These are phyloP conservation scores for Acleris literana DNA, from an alignment of 2,888 invertebrate genomes.

Conservation along the genomic window DNA sequence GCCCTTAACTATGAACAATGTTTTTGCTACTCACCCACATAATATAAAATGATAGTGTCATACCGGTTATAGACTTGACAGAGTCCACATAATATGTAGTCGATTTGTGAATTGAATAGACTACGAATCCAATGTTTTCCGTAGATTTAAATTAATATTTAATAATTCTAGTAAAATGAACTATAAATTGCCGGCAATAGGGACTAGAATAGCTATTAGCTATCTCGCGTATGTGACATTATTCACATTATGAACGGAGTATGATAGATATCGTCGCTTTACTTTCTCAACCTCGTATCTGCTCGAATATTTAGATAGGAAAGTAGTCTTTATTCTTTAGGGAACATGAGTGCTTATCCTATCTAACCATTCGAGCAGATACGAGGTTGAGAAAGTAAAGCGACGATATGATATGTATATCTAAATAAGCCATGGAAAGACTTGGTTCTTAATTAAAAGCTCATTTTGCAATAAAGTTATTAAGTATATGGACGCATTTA, in stretches of 20 bases:
- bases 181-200: not conserved
- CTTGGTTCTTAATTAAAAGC: constrained; percentile 13
- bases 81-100: not conserved
- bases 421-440: not conserved
- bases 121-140: constrained; percentile 5
- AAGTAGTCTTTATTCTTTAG: too few relatives aligned
- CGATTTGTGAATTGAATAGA: constrained; percentile 1
- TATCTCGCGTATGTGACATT: constrained; percentile 7
- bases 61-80: not conserved
- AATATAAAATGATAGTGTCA: not conserved
- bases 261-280: too few relatives aligned
- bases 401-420: not conserved
- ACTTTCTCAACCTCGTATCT: too few relatives aligned
- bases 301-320: too few relatives aligned
- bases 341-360: too few relatives aligned
- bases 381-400: too few relatives aligned
- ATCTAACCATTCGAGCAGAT: too few relatives aligned
- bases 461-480: constrained; percentile 3
- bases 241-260: constrained; percentile 10
- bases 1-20: too few relatives aligned
- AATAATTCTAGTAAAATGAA: constrained; percentile 7
- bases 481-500: too few relatives aligned
- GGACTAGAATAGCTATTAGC: constrained; percentile 3
- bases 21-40: too few relatives aligned
- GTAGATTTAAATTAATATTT: not conserved